Evolutionary conservation across 1,140 invertebrate genomes (phyloP), one percentile per base, ranked within the genome.

Genomic region (Stegodyphus dumicola): DNA sequence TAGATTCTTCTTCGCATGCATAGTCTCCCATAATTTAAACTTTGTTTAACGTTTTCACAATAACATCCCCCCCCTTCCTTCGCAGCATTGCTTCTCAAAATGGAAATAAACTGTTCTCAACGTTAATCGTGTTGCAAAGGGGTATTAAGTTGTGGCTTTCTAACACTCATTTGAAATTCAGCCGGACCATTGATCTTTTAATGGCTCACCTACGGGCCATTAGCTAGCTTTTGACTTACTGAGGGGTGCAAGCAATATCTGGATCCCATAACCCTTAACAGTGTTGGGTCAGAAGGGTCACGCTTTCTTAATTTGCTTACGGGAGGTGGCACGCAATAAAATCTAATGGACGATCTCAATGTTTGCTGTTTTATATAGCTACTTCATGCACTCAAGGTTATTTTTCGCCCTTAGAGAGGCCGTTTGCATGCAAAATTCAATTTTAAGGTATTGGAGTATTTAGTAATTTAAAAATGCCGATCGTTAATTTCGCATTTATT

Each of bases 341-440:
- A 53, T 53, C 13, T 51, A 77, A 77, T 77, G 76, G 60, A 65
- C 15, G 13, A 54, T 77, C 74, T 18, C 10, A 11, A 77, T 49
- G 33, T 53, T 33, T 67, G 11, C 33, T 33, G 33, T 33, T 33
- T 33, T 33, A 33, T 33, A 33, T 33, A 33, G 33, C 33, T 33
- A 33, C 33, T 33, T 33, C 33, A 33, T 33, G 33, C 64, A 33
- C 60, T 75, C 54, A 6, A 75, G 60, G 73, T 60, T 18, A 75
- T 75, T 75, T 75, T 75, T 75, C 73, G 60, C 54, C 73, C 52
- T 60, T 67, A 60, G 1, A 49, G 54, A n/a, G 48, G 76, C 76
- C n/a, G 67, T 77, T 77, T 56, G 56, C 76, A 77, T 77, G 64
- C 76, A 77, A 77, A 77, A 77, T 77, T 77, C 64, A 77, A 64